Evolutionary conservation across 2,113 vertebrate species (phyloP).

Genomic region (Gasterosteus aculeatus): DNA sequence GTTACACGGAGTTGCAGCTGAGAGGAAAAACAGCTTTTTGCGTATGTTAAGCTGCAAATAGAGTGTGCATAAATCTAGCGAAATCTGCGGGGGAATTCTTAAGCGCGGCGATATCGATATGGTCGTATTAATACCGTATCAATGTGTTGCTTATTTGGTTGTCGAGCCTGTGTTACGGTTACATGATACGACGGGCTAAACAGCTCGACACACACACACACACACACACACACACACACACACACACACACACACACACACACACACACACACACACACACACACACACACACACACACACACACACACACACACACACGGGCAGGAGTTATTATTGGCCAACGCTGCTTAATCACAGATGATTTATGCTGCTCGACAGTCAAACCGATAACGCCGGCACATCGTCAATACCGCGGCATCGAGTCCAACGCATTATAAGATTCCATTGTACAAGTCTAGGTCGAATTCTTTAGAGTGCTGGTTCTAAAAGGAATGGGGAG

Average conservation of each 20-base stretch:
- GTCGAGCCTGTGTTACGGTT: neutral
- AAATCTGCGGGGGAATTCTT: neutral
- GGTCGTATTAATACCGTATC: neutral
- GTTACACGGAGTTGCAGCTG: conserved; percentile 15
- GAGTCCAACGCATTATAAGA: conserved; percentile 2
- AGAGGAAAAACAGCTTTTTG: conserved; percentile 11
- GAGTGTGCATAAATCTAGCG: neutral
- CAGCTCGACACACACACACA: neutral
- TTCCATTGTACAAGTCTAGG: neutral
- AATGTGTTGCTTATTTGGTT: neutral
- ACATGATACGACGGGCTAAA: neutral
- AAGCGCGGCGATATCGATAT: neutral
- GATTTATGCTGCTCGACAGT: neutral
- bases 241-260: neutral
- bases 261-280: no score
- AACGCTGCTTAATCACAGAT: neutral
- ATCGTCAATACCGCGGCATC: neutral
- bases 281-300: no score
- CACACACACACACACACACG: neutral
- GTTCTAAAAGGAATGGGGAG: neutral
- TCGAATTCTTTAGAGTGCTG: neutral
- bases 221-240: neutral
- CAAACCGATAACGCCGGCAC: conserved; percentile 1
- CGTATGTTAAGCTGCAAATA: neutral
- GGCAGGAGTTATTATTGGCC: neutral